Conservation (phyloP, 2,888 invertebrate species). For the Pinctada fucata region DNA sequence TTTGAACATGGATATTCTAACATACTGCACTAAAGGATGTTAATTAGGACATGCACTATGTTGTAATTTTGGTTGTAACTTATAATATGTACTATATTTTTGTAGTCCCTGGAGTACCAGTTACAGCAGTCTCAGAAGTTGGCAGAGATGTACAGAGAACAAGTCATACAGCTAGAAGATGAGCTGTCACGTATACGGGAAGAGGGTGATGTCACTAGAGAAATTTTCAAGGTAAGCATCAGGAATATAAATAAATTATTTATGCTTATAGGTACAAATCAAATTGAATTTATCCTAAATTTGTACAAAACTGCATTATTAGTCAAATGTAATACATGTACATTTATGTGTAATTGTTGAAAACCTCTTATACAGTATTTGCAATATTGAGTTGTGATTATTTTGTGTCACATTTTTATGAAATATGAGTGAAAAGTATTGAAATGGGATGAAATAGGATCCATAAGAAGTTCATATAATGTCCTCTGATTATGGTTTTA, state of each 20-base stretch:
- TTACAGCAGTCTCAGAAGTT: constrained; percentile 74
- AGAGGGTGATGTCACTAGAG: constrained; percentile 76
- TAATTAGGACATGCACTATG: too few relatives aligned
- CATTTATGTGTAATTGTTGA: neutral
- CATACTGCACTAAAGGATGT: too few relatives aligned
- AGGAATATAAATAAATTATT: too few relatives aligned
- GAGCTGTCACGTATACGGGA: constrained; percentile 74
- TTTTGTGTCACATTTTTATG: neutral
- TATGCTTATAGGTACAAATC: neutral
- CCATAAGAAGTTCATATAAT: too few relatives aligned
- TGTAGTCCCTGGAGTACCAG: constrained; percentile 71
- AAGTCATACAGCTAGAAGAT: constrained; percentile 76
- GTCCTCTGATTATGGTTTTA: too few relatives aligned
- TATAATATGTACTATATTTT: neutral
- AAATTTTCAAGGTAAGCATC: constrained; percentile 72
- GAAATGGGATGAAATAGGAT: too few relatives aligned
- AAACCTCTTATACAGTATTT: neutral
- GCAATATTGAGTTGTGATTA: neutral
- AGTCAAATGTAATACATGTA: neutral
- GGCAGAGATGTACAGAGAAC: constrained; percentile 76
- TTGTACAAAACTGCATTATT: neutral
- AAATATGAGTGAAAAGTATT: too few relatives aligned
- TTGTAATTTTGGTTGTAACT: too few relatives aligned
- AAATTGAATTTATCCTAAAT: neutral
- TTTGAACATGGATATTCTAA: too few relatives aligned